phyloP scores from a whole-genome alignment of 2,888 invertebrate species.

The Chirona hameri region DNA sequence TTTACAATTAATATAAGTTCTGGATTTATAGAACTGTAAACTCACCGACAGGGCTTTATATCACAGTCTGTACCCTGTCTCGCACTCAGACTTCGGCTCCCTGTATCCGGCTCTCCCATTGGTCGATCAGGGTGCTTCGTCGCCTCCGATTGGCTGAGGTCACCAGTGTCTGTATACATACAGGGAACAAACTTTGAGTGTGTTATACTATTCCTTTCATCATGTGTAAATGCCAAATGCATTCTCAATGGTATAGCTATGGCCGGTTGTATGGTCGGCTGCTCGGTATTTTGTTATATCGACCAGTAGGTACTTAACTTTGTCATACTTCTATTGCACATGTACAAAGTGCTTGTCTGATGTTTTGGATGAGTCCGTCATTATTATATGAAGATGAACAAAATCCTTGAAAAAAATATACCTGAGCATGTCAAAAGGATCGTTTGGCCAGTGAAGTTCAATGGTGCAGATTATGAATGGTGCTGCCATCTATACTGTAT shows the following conservation, averaged over 20 bases:
- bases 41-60: too few relatives aligned
- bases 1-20: too few relatives aligned
- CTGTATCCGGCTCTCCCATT: conserved; percentile 75
- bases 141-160: conserved; percentile 37
- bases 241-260: background rate
- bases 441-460: background rate
- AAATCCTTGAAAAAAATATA: background rate
- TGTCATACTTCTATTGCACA: too few relatives aligned
- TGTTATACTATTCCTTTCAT: too few relatives aligned
- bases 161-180: background rate
- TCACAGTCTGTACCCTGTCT: too few relatives aligned
- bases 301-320: too few relatives aligned
- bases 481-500: too few relatives aligned
- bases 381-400: too few relatives aligned
- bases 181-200: background rate
- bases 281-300: too few relatives aligned
- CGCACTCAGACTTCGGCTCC: conserved; percentile 35
- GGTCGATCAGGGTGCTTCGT: conserved; percentile 61
- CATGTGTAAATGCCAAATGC: background rate
- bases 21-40: too few relatives aligned
- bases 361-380: too few relatives aligned
- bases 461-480: background rate
- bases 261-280: background rate
- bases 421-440: background rate
- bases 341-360: too few relatives aligned